These are phyloP conservation scores for Orbicella faveolata DNA, from an alignment of 64 coral and sea anemone genomes.

Conservation along the genomic window DNA sequence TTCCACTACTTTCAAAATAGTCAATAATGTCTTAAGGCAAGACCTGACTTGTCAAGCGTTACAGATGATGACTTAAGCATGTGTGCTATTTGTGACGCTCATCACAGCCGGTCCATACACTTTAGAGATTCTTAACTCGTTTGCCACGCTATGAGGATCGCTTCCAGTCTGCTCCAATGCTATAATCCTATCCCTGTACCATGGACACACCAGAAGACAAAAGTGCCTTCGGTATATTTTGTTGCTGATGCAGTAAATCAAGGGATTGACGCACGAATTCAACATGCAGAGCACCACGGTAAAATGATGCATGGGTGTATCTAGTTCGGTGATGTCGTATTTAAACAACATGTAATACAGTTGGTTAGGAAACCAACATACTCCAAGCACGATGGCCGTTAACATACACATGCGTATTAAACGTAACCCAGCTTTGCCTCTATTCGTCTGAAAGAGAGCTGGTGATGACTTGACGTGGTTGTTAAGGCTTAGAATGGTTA, in stretches of 20 bases:
- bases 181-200: constrained; percentile 30
- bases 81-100: neutral
- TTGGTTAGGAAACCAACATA: constrained; percentile 92
- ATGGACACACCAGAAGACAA: constrained; percentile 49
- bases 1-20: neutral
- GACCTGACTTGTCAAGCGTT: neutral
- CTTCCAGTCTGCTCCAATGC: constrained; percentile 24
- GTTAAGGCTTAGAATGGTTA: constrained; percentile 63
- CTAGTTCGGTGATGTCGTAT: constrained; percentile 64
- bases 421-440: constrained; percentile 70
- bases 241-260: constrained; percentile 81
- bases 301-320: constrained; percentile 77
- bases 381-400: constrained; percentile 63
- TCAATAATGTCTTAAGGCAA: neutral
- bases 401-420: constrained; percentile 84
- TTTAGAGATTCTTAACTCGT: neutral
- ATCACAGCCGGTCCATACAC: neutral
- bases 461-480: constrained; percentile 56
- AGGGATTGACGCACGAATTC: constrained; percentile 88
- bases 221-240: constrained; percentile 65
- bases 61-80: neutral
- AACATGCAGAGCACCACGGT: constrained; percentile 82
- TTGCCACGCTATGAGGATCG: neutral
- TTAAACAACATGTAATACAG: constrained; percentile 90
- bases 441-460: constrained; percentile 86